These are phyloP conservation scores for Vanessa cardui DNA, from an alignment of 2,888 invertebrate genomes.

Conservation along the genomic window DNA sequence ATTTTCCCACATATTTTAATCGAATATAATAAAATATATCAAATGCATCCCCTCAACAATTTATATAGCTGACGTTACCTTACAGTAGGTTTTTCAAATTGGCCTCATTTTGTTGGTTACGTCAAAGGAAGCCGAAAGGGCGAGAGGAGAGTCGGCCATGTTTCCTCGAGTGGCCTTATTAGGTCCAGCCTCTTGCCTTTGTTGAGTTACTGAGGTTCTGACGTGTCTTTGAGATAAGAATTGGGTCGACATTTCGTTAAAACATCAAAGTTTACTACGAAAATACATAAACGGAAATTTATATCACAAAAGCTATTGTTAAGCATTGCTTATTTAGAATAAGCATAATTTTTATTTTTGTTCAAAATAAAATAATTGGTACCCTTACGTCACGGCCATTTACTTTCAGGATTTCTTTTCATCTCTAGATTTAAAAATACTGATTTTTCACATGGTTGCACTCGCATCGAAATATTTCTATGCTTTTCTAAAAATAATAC, in stretches of 20 bases:
- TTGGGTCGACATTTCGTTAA: constrained; percentile 67
- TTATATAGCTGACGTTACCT: constrained; percentile 41
- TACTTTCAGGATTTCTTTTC: no score
- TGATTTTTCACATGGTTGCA: no score
- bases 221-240: constrained; percentile 79
- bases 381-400: no score
- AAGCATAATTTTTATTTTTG: background rate
- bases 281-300: constrained; percentile 19
- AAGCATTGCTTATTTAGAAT: constrained; percentile 12
- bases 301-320: constrained; percentile 1
- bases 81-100: constrained; percentile 65
- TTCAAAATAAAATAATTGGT: constrained; percentile 17
- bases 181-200: constrained; percentile 73
- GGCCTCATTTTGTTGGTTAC: constrained; percentile 65
- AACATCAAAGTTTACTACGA: constrained; percentile 63
- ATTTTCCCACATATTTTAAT: no score
- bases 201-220: constrained; percentile 59
- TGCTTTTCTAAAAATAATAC: no score
- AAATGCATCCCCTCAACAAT: constrained; percentile 22
- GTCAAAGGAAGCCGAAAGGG: constrained; percentile 67
- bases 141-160: constrained; percentile 54
- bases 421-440: no score
- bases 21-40: constrained; percentile 14
- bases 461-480: no score
- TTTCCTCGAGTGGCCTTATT: constrained; percentile 72